Evolutionary conservation across 2,888 invertebrate genomes (phyloP).

Genomic region (Drosophila robusta): DNA sequence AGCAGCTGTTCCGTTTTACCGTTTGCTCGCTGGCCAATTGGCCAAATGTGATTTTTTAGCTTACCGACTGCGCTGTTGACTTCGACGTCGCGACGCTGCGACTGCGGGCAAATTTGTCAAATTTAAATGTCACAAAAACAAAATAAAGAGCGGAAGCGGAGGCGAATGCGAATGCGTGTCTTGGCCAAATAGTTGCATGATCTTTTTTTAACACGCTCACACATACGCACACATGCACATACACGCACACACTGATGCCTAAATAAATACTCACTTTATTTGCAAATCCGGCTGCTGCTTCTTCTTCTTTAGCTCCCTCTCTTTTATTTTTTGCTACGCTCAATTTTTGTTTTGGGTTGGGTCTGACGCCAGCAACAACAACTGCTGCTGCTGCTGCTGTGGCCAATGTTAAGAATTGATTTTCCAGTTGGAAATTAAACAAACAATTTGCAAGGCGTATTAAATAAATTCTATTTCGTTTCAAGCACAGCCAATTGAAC

Average conservation of each 20-base stretch:
- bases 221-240: slow-evolving; percentile 37
- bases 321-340: slow-evolving; percentile 46
- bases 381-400: slow-evolving; percentile 70
- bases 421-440: slow-evolving; percentile 71
- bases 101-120: slow-evolving; percentile 44
- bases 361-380: slow-evolving; percentile 58
- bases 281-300: slow-evolving; percentile 71
- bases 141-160: slow-evolving; percentile 60
- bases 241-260: slow-evolving; percentile 12
- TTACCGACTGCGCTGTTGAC: slow-evolving; percentile 43
- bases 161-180: slow-evolving; percentile 58
- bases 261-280: slow-evolving; percentile 70
- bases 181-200: slow-evolving; percentile 66
- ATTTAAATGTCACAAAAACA: slow-evolving; percentile 64
- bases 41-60: slow-evolving; percentile 31
- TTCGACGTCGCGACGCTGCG: slow-evolving; percentile 21
- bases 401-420: slow-evolving; percentile 76
- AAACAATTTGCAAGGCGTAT: slow-evolving; percentile 59
- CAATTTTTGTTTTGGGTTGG: slow-evolving; percentile 76
- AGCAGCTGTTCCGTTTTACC: slow-evolving; percentile 40
- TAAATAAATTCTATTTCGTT: slow-evolving; percentile 66
- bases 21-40: slow-evolving; percentile 29
- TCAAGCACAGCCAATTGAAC: slow-evolving; percentile 76
- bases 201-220: slow-evolving; percentile 72
- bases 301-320: slow-evolving; percentile 43